Conservation (phyloP, 2,888 invertebrate genomes). For the Acrocera orbiculus region DNA sequence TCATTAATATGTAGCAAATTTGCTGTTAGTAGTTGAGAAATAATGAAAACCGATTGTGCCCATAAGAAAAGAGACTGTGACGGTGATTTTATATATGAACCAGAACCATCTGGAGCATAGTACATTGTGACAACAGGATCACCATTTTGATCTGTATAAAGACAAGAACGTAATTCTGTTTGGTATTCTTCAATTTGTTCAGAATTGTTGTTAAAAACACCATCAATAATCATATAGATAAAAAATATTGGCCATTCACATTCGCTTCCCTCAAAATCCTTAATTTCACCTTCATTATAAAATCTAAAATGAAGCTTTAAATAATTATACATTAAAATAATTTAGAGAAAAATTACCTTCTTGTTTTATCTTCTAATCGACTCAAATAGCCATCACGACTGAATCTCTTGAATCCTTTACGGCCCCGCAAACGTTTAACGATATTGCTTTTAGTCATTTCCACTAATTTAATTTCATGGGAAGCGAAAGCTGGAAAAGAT, state of each 20-base stretch:
- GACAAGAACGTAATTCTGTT: constrained; percentile 58
- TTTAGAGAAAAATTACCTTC: constrained; percentile 28
- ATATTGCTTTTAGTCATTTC: constrained; percentile 74
- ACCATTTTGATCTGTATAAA: constrained; percentile 66
- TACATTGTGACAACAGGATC: constrained; percentile 92
- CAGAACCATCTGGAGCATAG: constrained; percentile 36
- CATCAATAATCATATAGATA: constrained; percentile 90
- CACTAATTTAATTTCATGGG: constrained; percentile 84
- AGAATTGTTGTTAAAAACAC: constrained; percentile 69
- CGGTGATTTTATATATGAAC: constrained; percentile 27
- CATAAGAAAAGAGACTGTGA: constrained; percentile 59
- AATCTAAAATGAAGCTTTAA: constrained; percentile 33
- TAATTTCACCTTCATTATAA: constrained; percentile 82
- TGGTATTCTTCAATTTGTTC: constrained; percentile 90
- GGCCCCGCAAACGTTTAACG: constrained; percentile 62
- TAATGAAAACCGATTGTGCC: constrained; percentile 92
- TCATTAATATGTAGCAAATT: constrained; percentile 85
- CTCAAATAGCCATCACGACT: constrained; percentile 88
- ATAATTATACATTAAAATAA: background rate
- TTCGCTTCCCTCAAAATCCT: constrained; percentile 89
- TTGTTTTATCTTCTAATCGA: constrained; percentile 61
- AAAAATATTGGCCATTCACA: constrained; percentile 97
- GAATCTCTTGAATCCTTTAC: constrained; percentile 86
- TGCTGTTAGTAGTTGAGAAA: constrained; percentile 79
- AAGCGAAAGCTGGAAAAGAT: constrained; percentile 95